phyloP scores from a whole-genome alignment of 2,113 vertebrate genomes.

The Ahaetulla prasina region DNA sequence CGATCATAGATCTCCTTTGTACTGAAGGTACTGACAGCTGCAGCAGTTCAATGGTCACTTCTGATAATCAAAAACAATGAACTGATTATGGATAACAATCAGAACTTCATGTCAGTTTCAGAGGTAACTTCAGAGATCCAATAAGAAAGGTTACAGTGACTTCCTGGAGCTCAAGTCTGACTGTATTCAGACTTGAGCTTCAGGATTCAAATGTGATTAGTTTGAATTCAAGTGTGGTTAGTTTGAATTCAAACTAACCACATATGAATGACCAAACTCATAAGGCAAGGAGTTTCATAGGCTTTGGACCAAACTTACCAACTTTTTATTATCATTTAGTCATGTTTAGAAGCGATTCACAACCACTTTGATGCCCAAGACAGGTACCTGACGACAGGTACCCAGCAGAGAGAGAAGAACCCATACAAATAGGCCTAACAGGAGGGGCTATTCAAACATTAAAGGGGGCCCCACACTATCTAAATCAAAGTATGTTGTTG shows the following conservation, averaged over 20 bases:
- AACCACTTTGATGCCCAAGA: not conserved
- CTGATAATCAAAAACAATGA: not conserved
- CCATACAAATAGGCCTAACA: not conserved
- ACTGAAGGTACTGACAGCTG: not conserved
- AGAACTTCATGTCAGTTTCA: not conserved
- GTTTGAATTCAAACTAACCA: not conserved
- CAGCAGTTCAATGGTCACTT: too few relatives aligned
- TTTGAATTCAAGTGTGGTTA: too few relatives aligned
- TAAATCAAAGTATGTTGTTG: not conserved
- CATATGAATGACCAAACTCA: not conserved
- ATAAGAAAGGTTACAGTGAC: not conserved
- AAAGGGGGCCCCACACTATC: not conserved
- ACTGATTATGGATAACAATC: not conserved
- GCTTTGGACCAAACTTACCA: not conserved
- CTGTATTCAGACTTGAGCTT: not conserved
- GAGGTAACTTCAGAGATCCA: not conserved
- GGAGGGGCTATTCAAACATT: not conserved
- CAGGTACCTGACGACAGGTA: not conserved
- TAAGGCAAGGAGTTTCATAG: not conserved
- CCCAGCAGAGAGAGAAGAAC: not conserved
- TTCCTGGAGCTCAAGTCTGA: not conserved
- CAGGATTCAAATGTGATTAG: too few relatives aligned
- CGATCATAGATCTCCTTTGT: not conserved
- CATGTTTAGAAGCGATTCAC: not conserved
- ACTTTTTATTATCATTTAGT: not conserved